Percentiles rank a stretch among this genome's conserved stretches.
phyloP scores from a whole-genome alignment of 2,888 invertebrate species.

The Prostheceraeus crozeri region DNA sequence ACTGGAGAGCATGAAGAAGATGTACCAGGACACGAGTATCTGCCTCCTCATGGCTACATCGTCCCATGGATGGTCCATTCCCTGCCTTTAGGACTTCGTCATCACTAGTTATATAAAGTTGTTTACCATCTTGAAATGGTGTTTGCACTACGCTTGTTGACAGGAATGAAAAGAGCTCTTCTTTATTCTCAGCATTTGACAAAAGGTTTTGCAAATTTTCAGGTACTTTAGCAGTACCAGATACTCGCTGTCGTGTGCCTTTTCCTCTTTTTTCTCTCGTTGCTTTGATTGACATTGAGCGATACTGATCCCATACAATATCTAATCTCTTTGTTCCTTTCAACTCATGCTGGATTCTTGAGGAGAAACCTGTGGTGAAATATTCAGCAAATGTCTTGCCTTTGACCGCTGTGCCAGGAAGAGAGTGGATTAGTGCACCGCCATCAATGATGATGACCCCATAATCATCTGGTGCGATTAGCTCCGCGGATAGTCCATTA shows the following conservation, averaged over 20 bases:
- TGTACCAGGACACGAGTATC: slow-evolving; percentile 35
- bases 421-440: slow-evolving; percentile 4
- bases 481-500: slow-evolving; percentile 23
- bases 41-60: slow-evolving; percentile 36
- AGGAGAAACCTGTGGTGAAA: no score
- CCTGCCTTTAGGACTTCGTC: slow-evolving; percentile 25
- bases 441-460: slow-evolving; percentile 14
- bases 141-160: slow-evolving; percentile 27
- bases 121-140: slow-evolving; percentile 21
- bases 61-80: slow-evolving; percentile 21
- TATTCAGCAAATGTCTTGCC: no score
- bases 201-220: no score
- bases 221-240: no score
- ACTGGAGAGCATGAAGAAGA: slow-evolving; percentile 36
- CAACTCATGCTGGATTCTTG: no score
- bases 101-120: slow-evolving; percentile 26
- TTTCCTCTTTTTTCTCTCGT: no score
- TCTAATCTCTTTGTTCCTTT: no score
- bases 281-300: no score
- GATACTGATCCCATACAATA: no score
- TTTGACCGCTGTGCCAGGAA: no score
- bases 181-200: no score
- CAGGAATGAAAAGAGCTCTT: slow-evolving; percentile 33
- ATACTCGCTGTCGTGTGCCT: no score
- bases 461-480: slow-evolving; percentile 20